A percentile compares a stretch with the other conserved stretches of the same genome.
These are phyloP conservation scores for Hydra vulgaris DNA, from an alignment of 30 jellyfish, hydroid and myxozoan species.

Conservation along the genomic window DNA sequence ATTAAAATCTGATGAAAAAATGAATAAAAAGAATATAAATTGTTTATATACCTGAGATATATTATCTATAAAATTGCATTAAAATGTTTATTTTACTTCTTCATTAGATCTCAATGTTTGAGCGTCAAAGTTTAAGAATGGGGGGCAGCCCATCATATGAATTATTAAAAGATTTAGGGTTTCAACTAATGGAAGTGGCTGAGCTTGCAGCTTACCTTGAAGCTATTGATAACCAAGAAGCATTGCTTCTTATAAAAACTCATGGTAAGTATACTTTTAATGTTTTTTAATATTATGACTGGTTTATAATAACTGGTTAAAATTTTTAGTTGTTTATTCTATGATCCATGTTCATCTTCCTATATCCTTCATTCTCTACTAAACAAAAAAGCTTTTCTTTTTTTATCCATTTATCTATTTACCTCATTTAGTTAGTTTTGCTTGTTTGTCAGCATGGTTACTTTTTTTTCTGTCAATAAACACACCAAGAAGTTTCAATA, in stretches of 20 bases:
- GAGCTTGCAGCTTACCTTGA: constrained; percentile 61
- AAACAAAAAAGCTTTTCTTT: too few relatives aligned
- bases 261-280: constrained; percentile 40
- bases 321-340: not conserved
- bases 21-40: too few relatives aligned
- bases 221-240: constrained; percentile 64
- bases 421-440: too few relatives aligned
- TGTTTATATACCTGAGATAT: too few relatives aligned
- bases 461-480: too few relatives aligned
- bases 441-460: too few relatives aligned
- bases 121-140: constrained; percentile 30
- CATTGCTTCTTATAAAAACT: constrained; percentile 51
- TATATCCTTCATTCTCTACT: not conserved
- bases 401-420: too few relatives aligned
- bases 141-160: constrained; percentile 55
- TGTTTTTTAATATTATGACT: not conserved
- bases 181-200: constrained; percentile 50
- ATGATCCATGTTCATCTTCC: not conserved
- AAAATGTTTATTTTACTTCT: too few relatives aligned
- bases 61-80: too few relatives aligned
- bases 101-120: constrained; percentile 49
- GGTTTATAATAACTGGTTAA: not conserved
- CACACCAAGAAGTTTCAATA: too few relatives aligned
- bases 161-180: constrained; percentile 58
- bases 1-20: too few relatives aligned